Evolutionary conservation across 1,140 invertebrate species (phyloP), one percentile per base, ranked within the genome.

Genomic region (Drosophila bocqueti): DNA sequence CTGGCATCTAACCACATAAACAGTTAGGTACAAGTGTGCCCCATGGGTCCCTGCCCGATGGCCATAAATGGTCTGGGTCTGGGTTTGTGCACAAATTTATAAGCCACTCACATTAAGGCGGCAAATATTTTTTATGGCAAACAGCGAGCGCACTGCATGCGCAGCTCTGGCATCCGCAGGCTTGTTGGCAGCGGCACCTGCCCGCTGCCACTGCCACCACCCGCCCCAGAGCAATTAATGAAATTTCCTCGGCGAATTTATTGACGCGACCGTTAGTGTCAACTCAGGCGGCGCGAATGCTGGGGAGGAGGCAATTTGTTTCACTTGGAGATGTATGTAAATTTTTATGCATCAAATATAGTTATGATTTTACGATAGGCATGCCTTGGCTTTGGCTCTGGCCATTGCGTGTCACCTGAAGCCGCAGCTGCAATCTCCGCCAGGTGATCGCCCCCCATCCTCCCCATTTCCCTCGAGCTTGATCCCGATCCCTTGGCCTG

Each of bases 81-180:
- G 81, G 73, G 68, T 80, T 87, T 87, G 83, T 84, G 83, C 83
- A 74, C 68, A 89, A 87, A 87, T 87, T 87, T 87, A 89, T 89
- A 89, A 89, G 77, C 76, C 83, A 77, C 83, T 89, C 58, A 84
- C 81, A 87, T 87, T 89, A 83, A 83, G 83, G 83, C 84, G 83
- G 84, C 68, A 89, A 87, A 89, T 89, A 81, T 84, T 89, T 69
- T 86, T 89, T 87, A 87, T 89, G 81, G 80, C 84, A 68, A 68
- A 77, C 74, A 52, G 64, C 74, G 26, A 52, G 64, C 74, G 43
- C 64, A 54, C 38, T 58, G 73, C 67, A 67, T 72, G 79, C 62
- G 43, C 64, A 76, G 58, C 54, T 49, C 34, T 64, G 76, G 63
- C 79, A 76, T 76, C 83, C 52, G 52, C 71, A 60, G 40, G 50